Conservation (phyloP, 2,113 vertebrate species). For the Sialia sialis region DNA sequence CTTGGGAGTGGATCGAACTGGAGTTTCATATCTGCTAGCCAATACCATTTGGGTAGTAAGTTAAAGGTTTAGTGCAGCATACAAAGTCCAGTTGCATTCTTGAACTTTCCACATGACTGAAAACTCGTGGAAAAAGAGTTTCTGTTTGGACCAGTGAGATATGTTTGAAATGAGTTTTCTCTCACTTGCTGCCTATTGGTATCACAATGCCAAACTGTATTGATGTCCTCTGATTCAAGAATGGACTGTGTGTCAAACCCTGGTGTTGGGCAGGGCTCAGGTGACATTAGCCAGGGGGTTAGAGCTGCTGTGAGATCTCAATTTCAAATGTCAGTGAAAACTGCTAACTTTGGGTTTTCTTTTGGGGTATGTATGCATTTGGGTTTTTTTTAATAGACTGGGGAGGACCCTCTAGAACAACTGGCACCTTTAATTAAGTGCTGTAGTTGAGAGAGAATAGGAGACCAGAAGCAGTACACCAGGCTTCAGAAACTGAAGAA, state of each 20-base stretch:
- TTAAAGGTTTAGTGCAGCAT: not conserved
- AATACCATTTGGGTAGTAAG: not conserved
- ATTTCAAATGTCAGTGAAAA: too few relatives aligned
- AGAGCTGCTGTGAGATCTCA: not conserved
- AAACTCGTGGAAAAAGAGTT: not conserved
- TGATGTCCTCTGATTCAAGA: not conserved
- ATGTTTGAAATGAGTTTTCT: not conserved
- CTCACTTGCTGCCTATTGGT: not conserved
- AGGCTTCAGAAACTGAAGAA: not conserved
- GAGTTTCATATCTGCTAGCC: not conserved
- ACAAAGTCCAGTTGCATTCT: not conserved
- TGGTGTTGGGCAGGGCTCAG: not conserved
- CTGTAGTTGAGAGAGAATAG: not conserved
- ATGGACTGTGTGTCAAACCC: accelerated
- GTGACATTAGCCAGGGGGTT: not conserved
- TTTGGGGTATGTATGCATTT: not conserved
- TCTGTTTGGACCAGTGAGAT: not conserved
- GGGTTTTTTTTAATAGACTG: not conserved
- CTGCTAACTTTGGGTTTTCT: not conserved
- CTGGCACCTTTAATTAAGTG: not conserved
- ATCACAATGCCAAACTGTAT: not conserved
- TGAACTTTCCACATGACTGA: not conserved
- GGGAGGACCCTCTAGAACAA: not conserved
- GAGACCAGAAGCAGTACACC: not conserved
- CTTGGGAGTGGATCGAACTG: not conserved